Conservation (phyloP, 2,888 invertebrate genomes). For the Phasia obesa region DNA sequence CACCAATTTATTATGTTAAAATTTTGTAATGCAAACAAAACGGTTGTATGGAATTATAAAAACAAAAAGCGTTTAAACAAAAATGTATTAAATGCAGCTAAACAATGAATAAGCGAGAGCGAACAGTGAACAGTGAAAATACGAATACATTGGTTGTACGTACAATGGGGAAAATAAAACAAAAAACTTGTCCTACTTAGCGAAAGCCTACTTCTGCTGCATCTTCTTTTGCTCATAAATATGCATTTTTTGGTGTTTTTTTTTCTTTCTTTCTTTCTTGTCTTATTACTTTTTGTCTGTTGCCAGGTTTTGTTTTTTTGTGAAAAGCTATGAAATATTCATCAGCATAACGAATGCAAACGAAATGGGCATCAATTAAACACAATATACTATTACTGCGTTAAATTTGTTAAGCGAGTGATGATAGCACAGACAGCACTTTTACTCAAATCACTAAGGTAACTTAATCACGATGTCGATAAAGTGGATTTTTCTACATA, state of each 20-base stretch:
- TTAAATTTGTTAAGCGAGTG: slow-evolving; percentile 16
- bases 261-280: slow-evolving; percentile 2
- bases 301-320: background rate
- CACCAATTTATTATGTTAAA: slow-evolving; percentile 51
- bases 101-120: slow-evolving; percentile 39
- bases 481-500: slow-evolving; percentile 47
- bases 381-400: slow-evolving; percentile 19
- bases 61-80: slow-evolving; percentile 33
- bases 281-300: background rate
- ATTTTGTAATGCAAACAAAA: slow-evolving; percentile 46
- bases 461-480: background rate
- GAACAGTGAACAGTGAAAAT: slow-evolving; percentile 21
- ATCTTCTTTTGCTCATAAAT: slow-evolving; percentile 61
- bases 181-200: slow-evolving; percentile 69
- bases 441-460: slow-evolving; percentile 1
- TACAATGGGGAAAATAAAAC: slow-evolving; percentile 29
- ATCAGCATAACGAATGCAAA: slow-evolving; percentile 48
- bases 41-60: slow-evolving; percentile 38
- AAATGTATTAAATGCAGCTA: slow-evolving; percentile 38
- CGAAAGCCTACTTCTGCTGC: slow-evolving; percentile 51
- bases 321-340: slow-evolving; percentile 44
- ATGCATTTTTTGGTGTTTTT: slow-evolving; percentile 51
- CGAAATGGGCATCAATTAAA: slow-evolving; percentile 59
- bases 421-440: slow-evolving; percentile 27
- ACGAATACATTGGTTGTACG: background rate